Evolutionary conservation across 2,113 vertebrate species (phyloP).

Genomic region (Tachysurus vachellii): DNA sequence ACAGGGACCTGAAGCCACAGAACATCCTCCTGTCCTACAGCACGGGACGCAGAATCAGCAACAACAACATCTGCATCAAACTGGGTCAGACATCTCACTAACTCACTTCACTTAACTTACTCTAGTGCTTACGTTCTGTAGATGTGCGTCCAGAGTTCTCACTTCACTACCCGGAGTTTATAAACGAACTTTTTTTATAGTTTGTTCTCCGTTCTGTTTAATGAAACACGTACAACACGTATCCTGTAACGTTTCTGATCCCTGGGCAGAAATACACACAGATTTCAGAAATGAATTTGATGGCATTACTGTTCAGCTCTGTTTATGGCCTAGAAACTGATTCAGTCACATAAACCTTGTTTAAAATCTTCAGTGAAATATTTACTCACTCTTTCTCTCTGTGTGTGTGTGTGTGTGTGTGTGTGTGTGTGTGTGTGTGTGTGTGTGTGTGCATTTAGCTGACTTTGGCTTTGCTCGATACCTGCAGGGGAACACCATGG

Average conservation of each 20-base stretch:
- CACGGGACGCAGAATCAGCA: slow-evolving; percentile 81
- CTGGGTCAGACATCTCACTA: slow-evolving; percentile 73
- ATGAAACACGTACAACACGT: too few relatives aligned
- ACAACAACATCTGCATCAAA: slow-evolving; percentile 88
- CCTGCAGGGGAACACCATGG: slow-evolving; percentile 94
- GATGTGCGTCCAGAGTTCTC: background rate
- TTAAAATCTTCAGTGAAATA: background rate
- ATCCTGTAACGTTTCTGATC: background rate
- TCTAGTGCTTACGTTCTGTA: background rate
- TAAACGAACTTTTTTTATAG: too few relatives aligned
- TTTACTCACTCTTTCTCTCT: background rate
- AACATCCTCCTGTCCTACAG: slow-evolving; percentile 89
- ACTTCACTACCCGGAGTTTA: background rate
- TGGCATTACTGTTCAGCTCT: background rate
- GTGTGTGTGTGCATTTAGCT: slow-evolving; percentile 68
- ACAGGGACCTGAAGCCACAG: slow-evolving; percentile 95
- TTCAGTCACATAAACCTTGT: background rate
- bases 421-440: too few relatives aligned
- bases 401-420: too few relatives aligned
- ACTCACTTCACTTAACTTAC: background rate
- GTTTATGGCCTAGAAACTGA: background rate
- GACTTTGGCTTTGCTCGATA: slow-evolving; percentile 97
- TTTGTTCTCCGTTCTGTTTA: background rate
- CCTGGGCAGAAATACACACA: background rate
- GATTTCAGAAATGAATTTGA: background rate